These are phyloP conservation scores for Ibycter americanus DNA, from an alignment of 2,797 vertebrate genomes.

Conservation along the genomic window DNA sequence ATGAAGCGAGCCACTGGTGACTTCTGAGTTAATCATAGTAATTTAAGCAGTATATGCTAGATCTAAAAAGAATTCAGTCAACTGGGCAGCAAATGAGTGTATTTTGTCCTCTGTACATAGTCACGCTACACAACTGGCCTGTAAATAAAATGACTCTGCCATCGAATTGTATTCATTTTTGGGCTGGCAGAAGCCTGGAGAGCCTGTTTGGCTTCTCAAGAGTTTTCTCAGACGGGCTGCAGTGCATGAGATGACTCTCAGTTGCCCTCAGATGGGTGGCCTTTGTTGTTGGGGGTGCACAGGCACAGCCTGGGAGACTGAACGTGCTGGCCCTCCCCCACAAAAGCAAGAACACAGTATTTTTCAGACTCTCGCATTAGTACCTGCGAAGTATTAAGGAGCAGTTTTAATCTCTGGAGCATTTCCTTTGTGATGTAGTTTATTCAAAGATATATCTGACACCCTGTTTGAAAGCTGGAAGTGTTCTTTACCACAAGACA, in stretches of 20 bases:
- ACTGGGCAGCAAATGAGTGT: not conserved
- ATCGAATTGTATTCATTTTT: not conserved
- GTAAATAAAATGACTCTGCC: not conserved
- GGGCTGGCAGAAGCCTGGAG: not conserved
- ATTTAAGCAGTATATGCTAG: not conserved
- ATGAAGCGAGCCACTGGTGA: not conserved
- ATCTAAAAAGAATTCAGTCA: not conserved
- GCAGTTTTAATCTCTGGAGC: not conserved
- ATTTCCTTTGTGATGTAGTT: not conserved
- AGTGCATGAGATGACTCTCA: not conserved
- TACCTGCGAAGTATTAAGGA: not conserved
- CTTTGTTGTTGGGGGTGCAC: not conserved
- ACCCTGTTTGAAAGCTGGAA: not conserved
- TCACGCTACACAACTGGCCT: not conserved
- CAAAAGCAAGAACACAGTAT: not conserved
- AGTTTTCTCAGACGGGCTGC: not conserved
- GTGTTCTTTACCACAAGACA: not conserved
- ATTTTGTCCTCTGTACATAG: not conserved
- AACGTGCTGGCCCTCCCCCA: not conserved
- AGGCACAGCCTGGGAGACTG: not conserved
- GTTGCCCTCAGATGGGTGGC: not conserved
- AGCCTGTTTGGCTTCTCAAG: not conserved
- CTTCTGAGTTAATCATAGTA: not conserved
- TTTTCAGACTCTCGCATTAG: not conserved
- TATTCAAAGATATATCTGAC: not conserved